A percentile compares a stretch with the other conserved stretches of the same genome.
Evolutionary conservation across 2,888 invertebrate genomes (phyloP).

Genomic region (Teleiodes luculella): DNA sequence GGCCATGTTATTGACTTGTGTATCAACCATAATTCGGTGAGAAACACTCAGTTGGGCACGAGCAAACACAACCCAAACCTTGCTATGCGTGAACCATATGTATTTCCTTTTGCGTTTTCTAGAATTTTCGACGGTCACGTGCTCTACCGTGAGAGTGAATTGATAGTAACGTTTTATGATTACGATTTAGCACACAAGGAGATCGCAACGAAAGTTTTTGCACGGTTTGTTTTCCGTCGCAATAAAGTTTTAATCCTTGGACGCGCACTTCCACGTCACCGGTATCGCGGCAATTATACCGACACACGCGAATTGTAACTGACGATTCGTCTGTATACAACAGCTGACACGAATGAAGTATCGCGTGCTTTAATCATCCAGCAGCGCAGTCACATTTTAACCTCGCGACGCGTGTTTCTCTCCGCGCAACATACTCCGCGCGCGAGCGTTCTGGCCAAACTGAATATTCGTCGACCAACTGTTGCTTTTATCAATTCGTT

Average conservation of each 20-base stretch:
- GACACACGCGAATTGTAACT: slow-evolving; percentile 33
- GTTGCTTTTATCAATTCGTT: slow-evolving; percentile 75
- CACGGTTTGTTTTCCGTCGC: slow-evolving; percentile 60
- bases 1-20: slow-evolving; percentile 74
- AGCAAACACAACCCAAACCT: slow-evolving; percentile 55
- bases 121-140: slow-evolving; percentile 70
- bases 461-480: slow-evolving; percentile 70
- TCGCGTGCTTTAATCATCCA: slow-evolving; percentile 57
- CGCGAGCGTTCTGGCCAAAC: slow-evolving; percentile 59
- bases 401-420: slow-evolving; percentile 49
- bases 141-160: slow-evolving; percentile 42
- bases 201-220: slow-evolving; percentile 61
- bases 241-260: slow-evolving; percentile 67
- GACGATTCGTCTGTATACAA: slow-evolving; percentile 39
- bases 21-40: slow-evolving; percentile 73
- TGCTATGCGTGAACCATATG: slow-evolving; percentile 41
- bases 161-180: slow-evolving; percentile 52
- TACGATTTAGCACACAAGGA: slow-evolving; percentile 43
- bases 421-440: slow-evolving; percentile 43
- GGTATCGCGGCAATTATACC: slow-evolving; percentile 41
- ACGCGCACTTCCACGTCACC: slow-evolving; percentile 70
- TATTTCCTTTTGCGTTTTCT: slow-evolving; percentile 50
- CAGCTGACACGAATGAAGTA: slow-evolving; percentile 44
- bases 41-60: slow-evolving; percentile 53
- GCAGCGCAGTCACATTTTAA: slow-evolving; percentile 67